Percentiles rank a stretch among this genome's conserved stretches.
These are phyloP conservation scores for Ruditapes philippinarum DNA, from an alignment of 1,140 invertebrate species.

Conservation along the genomic window DNA sequence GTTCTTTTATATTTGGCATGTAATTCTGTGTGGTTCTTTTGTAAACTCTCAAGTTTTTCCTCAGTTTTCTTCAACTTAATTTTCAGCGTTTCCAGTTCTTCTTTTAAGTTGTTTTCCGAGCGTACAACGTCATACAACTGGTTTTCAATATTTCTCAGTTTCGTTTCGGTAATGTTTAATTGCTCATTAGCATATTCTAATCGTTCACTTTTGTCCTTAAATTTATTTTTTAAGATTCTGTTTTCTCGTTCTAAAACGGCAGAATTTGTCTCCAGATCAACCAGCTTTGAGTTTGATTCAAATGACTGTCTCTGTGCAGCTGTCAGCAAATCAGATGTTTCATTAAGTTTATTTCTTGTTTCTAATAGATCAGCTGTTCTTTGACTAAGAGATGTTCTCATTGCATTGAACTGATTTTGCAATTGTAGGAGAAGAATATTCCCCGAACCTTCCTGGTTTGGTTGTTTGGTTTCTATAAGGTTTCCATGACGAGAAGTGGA, in stretches of 20 bases:
- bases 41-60: conserved; percentile 26
- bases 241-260: conserved; percentile 44
- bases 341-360: conserved; percentile 52
- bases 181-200: conserved; percentile 41
- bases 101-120: conserved; percentile 44
- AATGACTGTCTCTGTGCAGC: conserved; percentile 51
- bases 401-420: conserved; percentile 54
- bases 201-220: conserved; percentile 60
- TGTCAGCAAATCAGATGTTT: conserved; percentile 40
- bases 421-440: conserved; percentile 50
- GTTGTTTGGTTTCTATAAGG: neutral
- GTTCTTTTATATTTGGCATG: conserved; percentile 29
- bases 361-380: conserved; percentile 59
- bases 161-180: conserved; percentile 52
- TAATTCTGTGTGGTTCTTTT: conserved; percentile 32
- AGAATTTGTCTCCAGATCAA: conserved; percentile 31
- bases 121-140: conserved; percentile 57
- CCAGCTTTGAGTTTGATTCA: conserved; percentile 41
- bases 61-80: conserved; percentile 10
- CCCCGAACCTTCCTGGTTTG: neutral
- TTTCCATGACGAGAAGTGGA: neutral
- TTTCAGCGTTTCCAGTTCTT: conserved; percentile 50
- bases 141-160: conserved; percentile 35
- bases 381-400: conserved; percentile 29
- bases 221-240: conserved; percentile 58